Evolutionary conservation across 2,113 vertebrate species (phyloP).

Genomic region (Pelecanoides urinatrix): DNA sequence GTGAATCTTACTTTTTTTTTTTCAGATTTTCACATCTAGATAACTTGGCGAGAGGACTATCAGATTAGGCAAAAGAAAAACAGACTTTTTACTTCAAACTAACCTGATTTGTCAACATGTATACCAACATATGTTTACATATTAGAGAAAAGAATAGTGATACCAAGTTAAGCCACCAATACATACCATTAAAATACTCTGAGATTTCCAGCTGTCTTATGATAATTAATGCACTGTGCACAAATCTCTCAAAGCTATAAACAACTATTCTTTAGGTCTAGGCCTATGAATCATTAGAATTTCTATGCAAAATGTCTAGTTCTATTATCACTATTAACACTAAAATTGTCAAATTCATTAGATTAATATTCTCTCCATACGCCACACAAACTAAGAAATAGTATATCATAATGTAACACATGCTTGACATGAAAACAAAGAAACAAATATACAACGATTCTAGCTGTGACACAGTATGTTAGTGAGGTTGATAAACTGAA

Average conservation of each 20-base stretch:
- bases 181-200: neutral
- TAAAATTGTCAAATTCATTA: conserved; percentile 37
- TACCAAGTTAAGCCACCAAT: neutral
- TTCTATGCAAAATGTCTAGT: neutral
- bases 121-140: neutral
- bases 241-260: neutral
- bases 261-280: neutral
- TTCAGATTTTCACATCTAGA: neutral
- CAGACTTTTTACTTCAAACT: neutral
- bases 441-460: conserved; percentile 72
- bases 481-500: conserved; percentile 58
- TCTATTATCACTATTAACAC: neutral
- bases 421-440: conserved; percentile 62
- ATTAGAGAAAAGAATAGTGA: neutral
- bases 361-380: conserved; percentile 1
- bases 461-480: conserved; percentile 68
- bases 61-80: neutral
- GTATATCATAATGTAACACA: conserved; percentile 47
- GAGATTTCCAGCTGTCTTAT: neutral
- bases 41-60: neutral
- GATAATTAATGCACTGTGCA: neutral
- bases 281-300: neutral
- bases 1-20: neutral
- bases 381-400: neutral
- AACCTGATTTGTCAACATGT: neutral